Evolutionary conservation across 2,113 vertebrate genomes (phyloP).

Genomic region (Petromus typicus): DNA sequence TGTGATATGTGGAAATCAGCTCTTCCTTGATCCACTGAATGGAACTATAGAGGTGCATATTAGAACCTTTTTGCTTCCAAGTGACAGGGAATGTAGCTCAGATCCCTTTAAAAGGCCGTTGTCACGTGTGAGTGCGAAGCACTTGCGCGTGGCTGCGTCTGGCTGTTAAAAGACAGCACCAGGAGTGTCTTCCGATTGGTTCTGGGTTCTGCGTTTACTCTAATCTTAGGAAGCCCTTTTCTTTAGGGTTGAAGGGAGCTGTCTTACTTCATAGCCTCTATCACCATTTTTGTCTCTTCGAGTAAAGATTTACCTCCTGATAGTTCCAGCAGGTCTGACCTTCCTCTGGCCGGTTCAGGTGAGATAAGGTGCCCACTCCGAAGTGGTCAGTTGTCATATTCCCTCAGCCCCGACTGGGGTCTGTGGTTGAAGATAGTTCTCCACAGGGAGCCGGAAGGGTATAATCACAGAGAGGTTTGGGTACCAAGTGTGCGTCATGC

Average conservation of each 20-base stretch:
- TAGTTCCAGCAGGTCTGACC: not conserved
- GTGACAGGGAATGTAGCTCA: not conserved
- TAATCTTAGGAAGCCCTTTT: not conserved
- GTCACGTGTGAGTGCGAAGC: not conserved
- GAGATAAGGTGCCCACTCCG: slow-evolving; percentile 6
- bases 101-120: not conserved
- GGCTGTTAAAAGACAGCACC: not conserved
- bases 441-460: not conserved
- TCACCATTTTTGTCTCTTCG: not conserved
- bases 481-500: not conserved
- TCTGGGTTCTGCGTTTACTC: slow-evolving; percentile 1
- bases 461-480: not conserved
- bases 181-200: not conserved
- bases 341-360: not conserved
- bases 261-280: not conserved
- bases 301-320: not conserved
- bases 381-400: not conserved
- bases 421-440: not conserved
- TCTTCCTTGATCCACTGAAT: not conserved
- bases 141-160: not conserved
- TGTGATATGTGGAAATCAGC: not conserved
- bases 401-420: not conserved
- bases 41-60: not conserved
- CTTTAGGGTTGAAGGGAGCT: not conserved
- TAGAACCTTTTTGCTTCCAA: slow-evolving; percentile 15